Percentiles rank a stretch among this genome's conserved stretches.
Conservation (phyloP, 2,888 invertebrate genomes). For the Lasius platythorax region DNA sequence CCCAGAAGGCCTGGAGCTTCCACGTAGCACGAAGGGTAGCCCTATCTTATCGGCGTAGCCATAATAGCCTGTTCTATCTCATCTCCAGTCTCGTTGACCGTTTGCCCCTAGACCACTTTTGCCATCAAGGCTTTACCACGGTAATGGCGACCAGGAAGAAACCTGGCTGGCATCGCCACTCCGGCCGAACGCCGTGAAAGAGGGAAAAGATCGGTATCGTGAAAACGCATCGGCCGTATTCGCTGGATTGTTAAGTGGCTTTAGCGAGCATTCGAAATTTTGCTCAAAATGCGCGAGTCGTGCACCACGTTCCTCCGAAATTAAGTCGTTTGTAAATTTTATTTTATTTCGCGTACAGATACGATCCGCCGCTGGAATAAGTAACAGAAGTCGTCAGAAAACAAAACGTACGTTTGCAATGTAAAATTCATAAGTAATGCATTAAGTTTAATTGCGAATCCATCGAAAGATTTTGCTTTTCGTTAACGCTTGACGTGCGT, state of each 20-base stretch:
- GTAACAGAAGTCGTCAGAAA: background rate
- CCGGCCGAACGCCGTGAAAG: slow-evolving; percentile 26
- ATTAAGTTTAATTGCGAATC: background rate
- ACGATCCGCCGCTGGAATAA: background rate
- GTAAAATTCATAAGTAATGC: background rate
- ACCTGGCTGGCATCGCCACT: slow-evolving; percentile 65
- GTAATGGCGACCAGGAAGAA: slow-evolving; percentile 78
- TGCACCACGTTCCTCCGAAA: background rate
- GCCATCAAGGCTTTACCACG: slow-evolving; percentile 77
- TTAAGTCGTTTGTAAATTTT: slow-evolving; percentile 1
- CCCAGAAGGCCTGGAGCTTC: slow-evolving; percentile 73
- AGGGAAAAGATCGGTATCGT: slow-evolving; percentile 63
- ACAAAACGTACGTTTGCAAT: background rate
- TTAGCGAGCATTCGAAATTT: slow-evolving; percentile 52
- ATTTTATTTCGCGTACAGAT: background rate
- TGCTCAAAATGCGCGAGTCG: slow-evolving; percentile 36
- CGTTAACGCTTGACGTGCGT: background rate
- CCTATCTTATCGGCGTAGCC: slow-evolving; percentile 83
- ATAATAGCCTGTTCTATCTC: slow-evolving; percentile 85
- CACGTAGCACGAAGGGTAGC: slow-evolving; percentile 77
- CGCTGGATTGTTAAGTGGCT: slow-evolving; percentile 58
- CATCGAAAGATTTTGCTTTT: background rate
- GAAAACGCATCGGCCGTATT: slow-evolving; percentile 68
- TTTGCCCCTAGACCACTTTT: slow-evolving; percentile 81
- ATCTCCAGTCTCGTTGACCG: slow-evolving; percentile 83